Base-by-base conservation (phyloP, 2,797 vertebrate species). In the Characodon lateralis region DNA sequence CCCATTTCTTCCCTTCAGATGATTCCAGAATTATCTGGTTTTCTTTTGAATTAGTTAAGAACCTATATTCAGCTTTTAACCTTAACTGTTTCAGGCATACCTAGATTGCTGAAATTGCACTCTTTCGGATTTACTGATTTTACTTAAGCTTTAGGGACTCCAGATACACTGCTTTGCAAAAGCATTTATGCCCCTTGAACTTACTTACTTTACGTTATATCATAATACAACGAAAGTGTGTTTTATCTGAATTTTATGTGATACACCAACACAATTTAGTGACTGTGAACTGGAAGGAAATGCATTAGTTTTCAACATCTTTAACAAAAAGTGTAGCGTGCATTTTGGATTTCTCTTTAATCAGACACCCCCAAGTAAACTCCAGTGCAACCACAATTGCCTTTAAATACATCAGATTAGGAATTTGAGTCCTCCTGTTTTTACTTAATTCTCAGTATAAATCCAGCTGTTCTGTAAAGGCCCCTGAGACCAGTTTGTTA, bases 21-120 rank as follows among this genome's bases (percentile, higher is more conserved):
- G 1, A 78, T 87, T 83, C 56, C 1, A 58, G 89, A 81, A 85
- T 86, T 74, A 83, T 83, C 81, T 83, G 75, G 70, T 71, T 83
- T 89, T 78, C 78, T 83, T 89, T 86, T 85, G 82, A 35, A 7
- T 81, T 75, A 79, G 88, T 82, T 81, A 78, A 35, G 71, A 83
- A 83, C 71, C 48, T 80, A 79, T 71, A 68, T 63, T 70, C 79
- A 78, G 78, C 80, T 82, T 77, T 85, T 79, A 66, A 0, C 71
- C 85, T 89, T 77, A 61, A 78, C 76, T 71, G 31, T 80, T 80
- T 83, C 68, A 75, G 65, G 77, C 78, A 46, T 51, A 74, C 51
- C 55, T 26, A 22, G 59, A 48, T 78, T 89, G 72, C 24, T 50
- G 72, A 83, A 89, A 79, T 48, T 66, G 61, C 73, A 26, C 71